A percentile compares a stretch with the other conserved stretches of the same genome.
phyloP scores from a whole-genome alignment of 2,797 vertebrate genomes.

The Delichon dasypus region DNA sequence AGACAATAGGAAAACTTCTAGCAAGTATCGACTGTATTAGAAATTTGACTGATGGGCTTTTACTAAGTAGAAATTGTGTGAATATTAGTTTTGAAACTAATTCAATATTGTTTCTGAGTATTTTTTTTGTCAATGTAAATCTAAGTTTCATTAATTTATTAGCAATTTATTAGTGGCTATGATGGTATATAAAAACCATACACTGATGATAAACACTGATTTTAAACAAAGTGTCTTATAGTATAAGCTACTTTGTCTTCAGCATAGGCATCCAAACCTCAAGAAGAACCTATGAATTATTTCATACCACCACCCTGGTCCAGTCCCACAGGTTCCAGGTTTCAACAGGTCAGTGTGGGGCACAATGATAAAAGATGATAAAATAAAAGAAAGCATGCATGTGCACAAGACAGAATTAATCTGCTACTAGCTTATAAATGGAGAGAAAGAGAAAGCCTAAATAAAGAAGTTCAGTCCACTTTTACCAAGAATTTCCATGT shows the following conservation, averaged over 20 bases:
- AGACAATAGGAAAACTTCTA: background rate
- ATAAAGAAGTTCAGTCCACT: background rate
- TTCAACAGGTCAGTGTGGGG: background rate
- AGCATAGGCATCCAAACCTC: background rate
- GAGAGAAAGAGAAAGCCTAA: background rate
- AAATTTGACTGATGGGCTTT: background rate
- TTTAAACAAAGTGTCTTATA: background rate
- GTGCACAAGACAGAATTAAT: background rate
- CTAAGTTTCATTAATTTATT: background rate
- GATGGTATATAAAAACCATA: background rate
- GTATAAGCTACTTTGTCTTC: background rate
- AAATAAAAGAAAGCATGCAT: background rate
- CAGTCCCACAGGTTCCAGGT: background rate
- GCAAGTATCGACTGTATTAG: background rate
- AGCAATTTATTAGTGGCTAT: background rate
- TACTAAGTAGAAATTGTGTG: background rate
- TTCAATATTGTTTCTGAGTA: background rate
- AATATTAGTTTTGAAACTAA: background rate
- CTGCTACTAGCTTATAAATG: background rate
- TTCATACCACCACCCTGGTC: background rate
- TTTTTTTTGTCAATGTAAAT: background rate
- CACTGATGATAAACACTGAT: background rate
- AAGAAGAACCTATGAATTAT: background rate
- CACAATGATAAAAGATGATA: background rate
- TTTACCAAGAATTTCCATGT: background rate